A percentile compares a stretch with the other conserved stretches of the same genome.
Conservation (phyloP, 1,140 invertebrate genomes). For the Drosophila orosa region DNA sequence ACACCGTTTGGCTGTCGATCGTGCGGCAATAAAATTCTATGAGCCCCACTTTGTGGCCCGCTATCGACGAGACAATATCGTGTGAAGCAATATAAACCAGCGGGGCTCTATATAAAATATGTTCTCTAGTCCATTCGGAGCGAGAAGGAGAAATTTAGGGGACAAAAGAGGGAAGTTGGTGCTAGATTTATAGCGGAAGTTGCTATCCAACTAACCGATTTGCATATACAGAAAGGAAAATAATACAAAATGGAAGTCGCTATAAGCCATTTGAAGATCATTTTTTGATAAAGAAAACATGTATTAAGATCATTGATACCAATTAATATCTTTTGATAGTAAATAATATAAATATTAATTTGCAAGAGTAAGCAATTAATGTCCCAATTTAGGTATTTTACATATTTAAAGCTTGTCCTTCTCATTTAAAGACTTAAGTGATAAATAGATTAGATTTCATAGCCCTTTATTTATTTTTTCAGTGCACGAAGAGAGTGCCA, state of each 20-base stretch:
- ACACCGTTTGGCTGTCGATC: constrained; percentile 72
- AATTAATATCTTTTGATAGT: not conserved
- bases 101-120: constrained; percentile 8
- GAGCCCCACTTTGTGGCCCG: constrained; percentile 52
- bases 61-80: constrained; percentile 73
- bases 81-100: constrained; percentile 68
- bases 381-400: not conserved
- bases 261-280: not conserved
- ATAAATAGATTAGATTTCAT: not conserved
- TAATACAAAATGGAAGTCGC: not conserved
- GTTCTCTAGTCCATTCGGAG: not conserved
- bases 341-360: not conserved
- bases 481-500: not conserved
- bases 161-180: constrained; percentile 8
- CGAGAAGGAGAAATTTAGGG: constrained; percentile 9
- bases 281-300: not conserved
- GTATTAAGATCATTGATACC: not conserved
- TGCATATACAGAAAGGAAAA: constrained; percentile 27
- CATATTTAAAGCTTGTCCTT: not conserved
- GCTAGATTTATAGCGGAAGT: constrained; percentile 53
- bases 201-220: constrained; percentile 34
- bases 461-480: not conserved
- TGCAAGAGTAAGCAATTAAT: not conserved
- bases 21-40: constrained; percentile 81
- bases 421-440: not conserved